Conservation (phyloP, 2,888 invertebrate genomes). For the Amphipyra tragopoginis region DNA sequence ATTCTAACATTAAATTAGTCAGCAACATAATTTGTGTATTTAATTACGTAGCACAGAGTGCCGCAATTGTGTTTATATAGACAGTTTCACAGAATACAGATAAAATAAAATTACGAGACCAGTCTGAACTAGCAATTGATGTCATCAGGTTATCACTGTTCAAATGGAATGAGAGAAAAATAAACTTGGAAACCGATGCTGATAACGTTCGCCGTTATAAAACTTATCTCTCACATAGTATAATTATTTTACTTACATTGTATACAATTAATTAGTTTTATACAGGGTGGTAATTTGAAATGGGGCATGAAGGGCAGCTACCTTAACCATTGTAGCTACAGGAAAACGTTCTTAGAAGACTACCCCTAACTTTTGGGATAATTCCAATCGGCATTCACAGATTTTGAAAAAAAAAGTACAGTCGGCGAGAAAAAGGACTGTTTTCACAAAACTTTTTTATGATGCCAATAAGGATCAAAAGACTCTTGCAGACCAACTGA, state of each 20-base stretch:
- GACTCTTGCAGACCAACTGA: too few relatives aligned
- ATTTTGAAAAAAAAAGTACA: too few relatives aligned
- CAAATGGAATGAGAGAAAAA: conserved; percentile 52
- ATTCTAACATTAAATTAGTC: conserved; percentile 49
- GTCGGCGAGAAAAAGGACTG: too few relatives aligned
- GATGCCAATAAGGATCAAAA: too few relatives aligned
- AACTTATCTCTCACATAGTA: conserved; percentile 24
- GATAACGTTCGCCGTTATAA: conserved; percentile 28
- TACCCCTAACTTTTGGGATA: too few relatives aligned
- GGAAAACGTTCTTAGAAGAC: too few relatives aligned
- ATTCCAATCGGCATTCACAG: too few relatives aligned
- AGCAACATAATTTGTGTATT: conserved; percentile 42
- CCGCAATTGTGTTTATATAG: conserved; percentile 36
- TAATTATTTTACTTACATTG: conserved; percentile 21
- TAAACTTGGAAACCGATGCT: conserved; percentile 32
- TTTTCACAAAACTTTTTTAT: too few relatives aligned
- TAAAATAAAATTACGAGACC: conserved; percentile 52
- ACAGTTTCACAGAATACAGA: conserved; percentile 44
- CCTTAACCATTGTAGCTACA: too few relatives aligned
- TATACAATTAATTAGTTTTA: conserved; percentile 25
- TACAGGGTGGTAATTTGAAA: background rate
- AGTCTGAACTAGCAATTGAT: conserved; percentile 55
- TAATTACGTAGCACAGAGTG: conserved; percentile 32
- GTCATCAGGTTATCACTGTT: conserved; percentile 62
- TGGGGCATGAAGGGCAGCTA: too few relatives aligned